A percentile compares a stretch with the other conserved stretches of the same genome.
phyloP scores from a whole-genome alignment of 64 coral and sea anemone genomes.

The Stylophora pistillata region DNA sequence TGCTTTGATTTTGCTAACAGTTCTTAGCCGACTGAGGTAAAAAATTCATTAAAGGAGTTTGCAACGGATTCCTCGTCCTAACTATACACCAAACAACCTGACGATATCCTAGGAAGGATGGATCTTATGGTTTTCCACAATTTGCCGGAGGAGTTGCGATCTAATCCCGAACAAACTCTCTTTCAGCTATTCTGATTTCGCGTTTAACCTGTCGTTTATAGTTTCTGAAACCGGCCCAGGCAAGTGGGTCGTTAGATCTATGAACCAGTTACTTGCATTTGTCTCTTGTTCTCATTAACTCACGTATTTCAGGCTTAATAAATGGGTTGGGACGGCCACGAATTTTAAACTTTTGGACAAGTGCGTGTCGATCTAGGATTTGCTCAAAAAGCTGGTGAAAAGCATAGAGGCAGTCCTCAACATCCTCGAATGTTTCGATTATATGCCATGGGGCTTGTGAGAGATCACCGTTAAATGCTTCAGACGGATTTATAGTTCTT shows the following conservation, averaged over 20 bases:
- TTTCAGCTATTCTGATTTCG: constrained; percentile 34
- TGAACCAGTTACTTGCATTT: constrained; percentile 9
- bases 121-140: constrained; percentile 46
- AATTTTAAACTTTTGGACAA: neutral
- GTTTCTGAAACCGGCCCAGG: neutral
- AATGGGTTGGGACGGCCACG: neutral
- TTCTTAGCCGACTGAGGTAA: neutral
- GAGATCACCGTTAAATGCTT: too few relatives aligned
- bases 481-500: too few relatives aligned
- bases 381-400: too few relatives aligned
- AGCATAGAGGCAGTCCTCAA: neutral
- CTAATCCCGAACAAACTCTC: constrained; percentile 12
- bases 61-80: neutral
- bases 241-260: neutral
- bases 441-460: too few relatives aligned
- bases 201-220: constrained; percentile 40
- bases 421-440: too few relatives aligned
- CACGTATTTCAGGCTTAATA: neutral
- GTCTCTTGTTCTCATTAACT: constrained; percentile 21
- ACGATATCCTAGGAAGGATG: neutral
- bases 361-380: neutral
- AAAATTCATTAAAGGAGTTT: neutral
- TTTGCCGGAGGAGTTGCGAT: constrained; percentile 17
- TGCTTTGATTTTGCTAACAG: neutral
- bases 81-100: neutral